Evolutionary conservation across 2,888 invertebrate species (phyloP).

Genomic region (Nephrotoma appendiculata): DNA sequence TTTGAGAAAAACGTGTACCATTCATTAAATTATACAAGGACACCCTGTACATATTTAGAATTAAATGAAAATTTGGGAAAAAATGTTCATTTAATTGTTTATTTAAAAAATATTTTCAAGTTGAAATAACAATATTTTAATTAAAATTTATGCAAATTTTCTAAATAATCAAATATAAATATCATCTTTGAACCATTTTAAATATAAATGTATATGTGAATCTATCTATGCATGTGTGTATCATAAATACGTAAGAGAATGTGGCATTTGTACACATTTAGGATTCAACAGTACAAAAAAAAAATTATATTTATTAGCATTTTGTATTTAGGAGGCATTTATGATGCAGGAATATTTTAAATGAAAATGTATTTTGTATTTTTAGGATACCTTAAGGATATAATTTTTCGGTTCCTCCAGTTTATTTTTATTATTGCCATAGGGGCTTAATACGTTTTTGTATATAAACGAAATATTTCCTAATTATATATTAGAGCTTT

Average conservation of each 20-base stretch:
- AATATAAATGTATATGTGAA: background rate
- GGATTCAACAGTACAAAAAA: background rate
- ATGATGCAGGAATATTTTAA: background rate
- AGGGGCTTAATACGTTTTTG: background rate
- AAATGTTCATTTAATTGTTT: background rate
- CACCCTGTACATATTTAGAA: background rate
- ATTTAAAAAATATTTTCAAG: background rate
- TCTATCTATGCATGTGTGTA: background rate
- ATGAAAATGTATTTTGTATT: conserved; percentile 4
- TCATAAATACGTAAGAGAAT: background rate
- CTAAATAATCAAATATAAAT: background rate
- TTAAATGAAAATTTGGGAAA: background rate
- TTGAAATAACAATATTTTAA: background rate
- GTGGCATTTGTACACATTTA: background rate
- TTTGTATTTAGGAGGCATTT: background rate
- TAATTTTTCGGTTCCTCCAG: conserved; percentile 7
- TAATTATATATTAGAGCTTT: background rate
- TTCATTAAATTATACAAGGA: too few relatives aligned
- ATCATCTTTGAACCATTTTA: background rate
- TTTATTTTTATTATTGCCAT: conserved; percentile 3
- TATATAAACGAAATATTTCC: background rate
- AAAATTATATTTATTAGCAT: background rate
- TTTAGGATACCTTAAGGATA: conserved; percentile 6
- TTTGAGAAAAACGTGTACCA: too few relatives aligned
- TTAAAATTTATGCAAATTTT: background rate